phyloP scores from a whole-genome alignment of 2,888 invertebrate species.

The Aromia moschata region DNA sequence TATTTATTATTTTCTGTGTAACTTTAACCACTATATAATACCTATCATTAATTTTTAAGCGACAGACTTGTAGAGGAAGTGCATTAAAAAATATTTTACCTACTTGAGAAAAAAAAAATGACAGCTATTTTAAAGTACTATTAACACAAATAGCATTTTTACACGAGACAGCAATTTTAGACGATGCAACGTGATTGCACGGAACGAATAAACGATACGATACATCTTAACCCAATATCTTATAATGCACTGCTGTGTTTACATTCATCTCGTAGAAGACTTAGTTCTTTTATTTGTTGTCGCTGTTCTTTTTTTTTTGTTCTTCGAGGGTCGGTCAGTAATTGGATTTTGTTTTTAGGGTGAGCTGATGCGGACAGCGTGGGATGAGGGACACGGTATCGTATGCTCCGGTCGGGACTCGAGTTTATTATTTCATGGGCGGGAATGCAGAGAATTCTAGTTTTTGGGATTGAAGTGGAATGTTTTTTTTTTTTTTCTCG shows the following conservation, averaged over 20 bases:
- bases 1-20: constrained; percentile 27
- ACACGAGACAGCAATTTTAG: not conserved
- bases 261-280: constrained; percentile 17
- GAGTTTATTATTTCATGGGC: not conserved
- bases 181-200: no score
- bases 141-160: constrained; percentile 2
- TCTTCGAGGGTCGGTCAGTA: not conserved
- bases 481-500: no score
- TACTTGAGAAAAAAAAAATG: not conserved
- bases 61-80: constrained; percentile 21
- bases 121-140: not conserved
- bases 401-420: constrained; percentile 14
- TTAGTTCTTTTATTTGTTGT: constrained; percentile 18
- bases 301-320: no score
- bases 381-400: constrained; percentile 24
- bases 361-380: constrained; percentile 17
- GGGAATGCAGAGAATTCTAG: no score
- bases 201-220: not conserved
- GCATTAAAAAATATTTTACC: constrained; percentile 25
- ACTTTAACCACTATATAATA: constrained; percentile 21
- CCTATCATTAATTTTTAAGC: constrained; percentile 23
- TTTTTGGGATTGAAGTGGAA: no score
- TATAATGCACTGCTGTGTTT: constrained; percentile 24
- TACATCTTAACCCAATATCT: constrained; percentile 16
- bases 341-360: constrained; percentile 20